phyloP scores from a whole-genome alignment of 1,140 invertebrate species.

The Kradibia gibbosae region DNA sequence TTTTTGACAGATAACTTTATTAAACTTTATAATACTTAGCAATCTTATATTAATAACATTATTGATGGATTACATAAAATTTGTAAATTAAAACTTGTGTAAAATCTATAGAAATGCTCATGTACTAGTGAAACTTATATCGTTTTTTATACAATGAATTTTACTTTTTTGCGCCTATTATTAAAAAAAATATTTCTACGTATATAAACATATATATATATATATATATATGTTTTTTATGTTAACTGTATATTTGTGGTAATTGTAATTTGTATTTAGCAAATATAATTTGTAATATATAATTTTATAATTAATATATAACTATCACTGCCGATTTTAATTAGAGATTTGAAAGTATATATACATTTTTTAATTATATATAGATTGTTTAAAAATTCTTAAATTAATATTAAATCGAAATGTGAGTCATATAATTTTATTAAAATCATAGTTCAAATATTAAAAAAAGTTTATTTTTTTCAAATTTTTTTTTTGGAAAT shows the following conservation, averaged over 20 bases:
- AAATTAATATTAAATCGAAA: too few species aligned
- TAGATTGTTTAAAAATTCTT: too few species aligned
- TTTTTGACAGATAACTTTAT: not conserved
- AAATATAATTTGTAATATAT: not conserved
- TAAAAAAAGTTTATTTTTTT: too few species aligned
- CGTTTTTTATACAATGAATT: not conserved
- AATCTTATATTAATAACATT: constrained; percentile 13
- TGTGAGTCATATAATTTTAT: too few species aligned
- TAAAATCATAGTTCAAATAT: too few species aligned
- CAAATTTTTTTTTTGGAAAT: too few species aligned
- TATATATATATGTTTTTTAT: not conserved
- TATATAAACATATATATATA: not conserved
- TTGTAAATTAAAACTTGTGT: constrained; percentile 41
- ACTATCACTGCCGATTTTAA: not conserved
- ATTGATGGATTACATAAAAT: constrained; percentile 17
- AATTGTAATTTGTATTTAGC: not conserved
- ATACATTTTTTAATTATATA: too few species aligned
- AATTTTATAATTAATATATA: not conserved
- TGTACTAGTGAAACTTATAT: not conserved
- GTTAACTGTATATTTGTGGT: not conserved
- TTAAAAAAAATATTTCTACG: not conserved
- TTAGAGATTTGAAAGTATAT: not conserved
- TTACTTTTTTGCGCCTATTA: not conserved
- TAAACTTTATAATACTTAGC: not conserved
- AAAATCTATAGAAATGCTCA: too few species aligned